Base-by-base conservation (phyloP, 1,140 invertebrate genomes). In the Drosophila burlai region DNA sequence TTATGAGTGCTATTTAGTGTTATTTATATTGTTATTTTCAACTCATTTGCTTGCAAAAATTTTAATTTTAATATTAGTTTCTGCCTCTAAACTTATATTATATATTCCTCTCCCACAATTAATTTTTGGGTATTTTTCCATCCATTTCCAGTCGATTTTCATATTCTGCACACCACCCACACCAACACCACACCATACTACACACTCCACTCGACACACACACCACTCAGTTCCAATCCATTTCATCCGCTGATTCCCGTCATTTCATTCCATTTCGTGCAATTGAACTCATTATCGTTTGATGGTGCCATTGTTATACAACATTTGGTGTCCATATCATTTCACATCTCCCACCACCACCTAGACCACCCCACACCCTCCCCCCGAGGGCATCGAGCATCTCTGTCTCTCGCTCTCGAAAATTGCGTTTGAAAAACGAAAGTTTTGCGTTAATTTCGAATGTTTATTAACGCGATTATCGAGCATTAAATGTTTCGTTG, bases 391-490 rank as follows among this genome's bases (percentile, higher is more conserved):
- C 52, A 29, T 40, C 31, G 26, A 5, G 26, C 26, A 26, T 3
- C 16, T 11, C 6, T 9, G 15, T 76, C 24, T 6, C 45, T 15
- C 26, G n/a, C 24, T 11, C 45, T 3, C 8, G 29, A 75, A 75
- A 59, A 59, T 69, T 57, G 54, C 31, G 42, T 43, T 55, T 57
- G 52, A 63, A 77, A 79, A 79, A 72, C 62, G 65, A 77, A 77
- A 78, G 65, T 69, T 78, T 68, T 69, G 75, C 74, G 49, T 77
- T 61, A 68, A 68, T 77, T 69, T 67, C 46, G 16, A 73, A 76
- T 76, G 74, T 47, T 76, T 76, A 76, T 76, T 76, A 76, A 76
- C 74, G 63, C 73, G 63, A 76, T 76, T 76, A 76, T 76, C 54
- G 72, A 52, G 61, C 62, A 66, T 66, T 76, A 55, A 71, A 55